These are phyloP conservation scores for Lasioglossum malachurum DNA, from an alignment of 2,888 invertebrate genomes.

Conservation along the genomic window DNA sequence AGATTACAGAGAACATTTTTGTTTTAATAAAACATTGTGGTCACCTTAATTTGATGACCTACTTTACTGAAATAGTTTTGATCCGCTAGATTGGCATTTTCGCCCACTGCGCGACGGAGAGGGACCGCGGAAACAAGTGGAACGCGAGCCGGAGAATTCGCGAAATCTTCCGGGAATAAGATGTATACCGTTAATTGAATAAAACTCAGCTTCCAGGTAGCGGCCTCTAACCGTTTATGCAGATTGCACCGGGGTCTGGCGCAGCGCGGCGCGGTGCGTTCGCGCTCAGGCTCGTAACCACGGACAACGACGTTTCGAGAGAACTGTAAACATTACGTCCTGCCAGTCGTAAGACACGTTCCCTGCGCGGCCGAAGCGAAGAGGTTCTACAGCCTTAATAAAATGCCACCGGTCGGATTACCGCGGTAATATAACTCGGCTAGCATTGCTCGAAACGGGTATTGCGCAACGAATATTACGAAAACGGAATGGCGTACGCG, in stretches of 20 bases:
- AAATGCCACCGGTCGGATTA: conserved; percentile 64
- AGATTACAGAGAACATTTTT: too few relatives aligned
- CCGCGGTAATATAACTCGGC: conserved; percentile 45
- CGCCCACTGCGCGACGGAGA: neutral
- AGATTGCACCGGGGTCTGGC: conserved; percentile 36
- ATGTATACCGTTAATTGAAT: conserved; percentile 62
- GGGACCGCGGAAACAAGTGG: neutral
- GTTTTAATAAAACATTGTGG: too few relatives aligned
- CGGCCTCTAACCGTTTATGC: conserved; percentile 55
- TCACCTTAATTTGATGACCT: too few relatives aligned
- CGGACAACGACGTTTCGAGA: conserved; percentile 50
- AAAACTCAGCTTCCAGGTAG: conserved; percentile 55
- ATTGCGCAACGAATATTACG: conserved; percentile 50
- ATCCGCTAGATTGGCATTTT: too few relatives aligned
- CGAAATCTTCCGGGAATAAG: conserved; percentile 6
- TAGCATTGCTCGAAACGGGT: conserved; percentile 51
- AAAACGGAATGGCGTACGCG: conserved; percentile 29
- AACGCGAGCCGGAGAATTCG: conserved; percentile 3
- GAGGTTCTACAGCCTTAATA: conserved; percentile 53
- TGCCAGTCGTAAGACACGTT: conserved; percentile 68
- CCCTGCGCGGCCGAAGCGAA: conserved; percentile 41
- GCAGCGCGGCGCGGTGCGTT: neutral
- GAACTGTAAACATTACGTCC: conserved; percentile 63
- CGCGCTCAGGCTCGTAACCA: conserved; percentile 24
- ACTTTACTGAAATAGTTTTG: too few relatives aligned